These are phyloP conservation scores for Tragelaphus imberbis DNA, from an alignment of 2,113 vertebrate species.

Conservation along the genomic window DNA sequence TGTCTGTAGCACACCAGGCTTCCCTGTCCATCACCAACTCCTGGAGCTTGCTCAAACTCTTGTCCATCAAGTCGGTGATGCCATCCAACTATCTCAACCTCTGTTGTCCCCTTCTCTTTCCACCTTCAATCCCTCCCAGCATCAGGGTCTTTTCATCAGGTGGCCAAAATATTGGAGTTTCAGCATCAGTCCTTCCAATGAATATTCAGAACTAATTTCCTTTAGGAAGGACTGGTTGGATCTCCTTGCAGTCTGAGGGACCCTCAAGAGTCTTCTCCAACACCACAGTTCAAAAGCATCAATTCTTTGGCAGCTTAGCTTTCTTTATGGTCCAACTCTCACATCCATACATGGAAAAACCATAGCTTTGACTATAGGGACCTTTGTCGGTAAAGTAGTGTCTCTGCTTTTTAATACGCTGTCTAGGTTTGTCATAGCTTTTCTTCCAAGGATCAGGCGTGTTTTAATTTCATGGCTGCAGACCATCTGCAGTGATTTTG, in stretches of 20 bases:
- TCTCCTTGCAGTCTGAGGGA: not conserved
- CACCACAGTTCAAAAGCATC: not conserved
- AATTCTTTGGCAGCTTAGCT: not conserved
- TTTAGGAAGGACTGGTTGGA: not conserved
- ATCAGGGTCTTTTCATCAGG: not conserved
- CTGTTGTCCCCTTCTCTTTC: not conserved
- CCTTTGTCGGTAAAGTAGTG: not conserved
- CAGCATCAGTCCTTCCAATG: not conserved
- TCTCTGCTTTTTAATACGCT: not conserved
- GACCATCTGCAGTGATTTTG: not conserved
- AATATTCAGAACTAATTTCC: not conserved
- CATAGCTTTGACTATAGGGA: not conserved
- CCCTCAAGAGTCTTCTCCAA: not conserved
- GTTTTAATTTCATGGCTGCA: not conserved
- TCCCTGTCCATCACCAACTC: not conserved
- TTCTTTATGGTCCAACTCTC: not conserved
- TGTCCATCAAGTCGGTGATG: not conserved
- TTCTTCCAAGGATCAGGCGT: not conserved
- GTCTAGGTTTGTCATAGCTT: not conserved
- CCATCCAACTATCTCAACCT: not conserved
- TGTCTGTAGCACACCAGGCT: not conserved
- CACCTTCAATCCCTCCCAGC: not conserved
- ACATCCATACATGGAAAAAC: not conserved
- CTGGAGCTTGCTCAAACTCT: not conserved
- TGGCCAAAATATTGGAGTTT: not conserved